A percentile compares a stretch with the other conserved stretches of the same genome.
Conservation (phyloP, 2,113 vertebrate species). For the Canis aureus region DNA sequence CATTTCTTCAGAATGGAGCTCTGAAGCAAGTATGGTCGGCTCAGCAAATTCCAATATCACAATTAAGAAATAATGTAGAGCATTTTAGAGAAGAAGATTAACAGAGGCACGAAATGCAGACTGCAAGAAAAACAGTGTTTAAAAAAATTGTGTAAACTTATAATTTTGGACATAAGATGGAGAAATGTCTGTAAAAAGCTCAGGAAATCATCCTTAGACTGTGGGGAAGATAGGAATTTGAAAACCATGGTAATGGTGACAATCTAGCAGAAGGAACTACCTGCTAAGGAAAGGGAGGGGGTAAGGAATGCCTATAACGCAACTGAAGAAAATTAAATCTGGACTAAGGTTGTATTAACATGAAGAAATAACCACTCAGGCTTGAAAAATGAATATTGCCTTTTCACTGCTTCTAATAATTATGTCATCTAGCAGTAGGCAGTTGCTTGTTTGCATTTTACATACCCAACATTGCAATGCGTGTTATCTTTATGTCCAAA, state of each 20-base stretch:
- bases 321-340: background rate
- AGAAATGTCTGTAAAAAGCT: background rate
- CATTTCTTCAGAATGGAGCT: background rate
- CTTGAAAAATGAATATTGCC: conserved; percentile 71
- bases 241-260: background rate
- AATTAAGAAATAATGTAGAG: conserved; percentile 39
- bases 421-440: conserved; percentile 8
- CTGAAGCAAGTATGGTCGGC: background rate
- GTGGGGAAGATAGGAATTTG: background rate
- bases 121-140: conserved; percentile 45
- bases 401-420: conserved; percentile 60
- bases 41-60: conserved; percentile 25
- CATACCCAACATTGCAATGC: background rate
- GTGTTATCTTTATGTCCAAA: conserved; percentile 56
- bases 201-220: conserved; percentile 26
- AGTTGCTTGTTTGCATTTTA: conserved; percentile 53
- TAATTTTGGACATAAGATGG: conserved; percentile 15
- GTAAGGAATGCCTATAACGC: background rate
- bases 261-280: background rate
- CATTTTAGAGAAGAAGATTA: conserved; percentile 13
- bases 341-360: conserved; percentile 46
- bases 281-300: background rate
- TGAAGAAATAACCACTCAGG: conserved; percentile 52
- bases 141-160: conserved; percentile 44
- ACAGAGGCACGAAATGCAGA: background rate